Evolutionary conservation across 2,797 vertebrate genomes (phyloP), one percentile per base, ranked within the genome.

Genomic region (Pygocentrus nattereri): DNA sequence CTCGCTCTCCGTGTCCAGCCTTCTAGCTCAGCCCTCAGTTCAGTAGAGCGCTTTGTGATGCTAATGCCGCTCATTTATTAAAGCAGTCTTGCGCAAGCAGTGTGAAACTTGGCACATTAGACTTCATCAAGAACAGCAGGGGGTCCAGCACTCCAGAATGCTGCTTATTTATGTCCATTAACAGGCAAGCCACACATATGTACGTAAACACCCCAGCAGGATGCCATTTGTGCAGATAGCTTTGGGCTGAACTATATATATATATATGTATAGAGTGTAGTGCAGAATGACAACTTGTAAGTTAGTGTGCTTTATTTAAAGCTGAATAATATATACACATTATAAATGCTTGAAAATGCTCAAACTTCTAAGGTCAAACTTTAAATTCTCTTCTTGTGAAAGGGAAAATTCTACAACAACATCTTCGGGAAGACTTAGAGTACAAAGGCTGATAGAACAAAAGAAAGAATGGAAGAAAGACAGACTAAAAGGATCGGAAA

Each of bases 31-130:
- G 88, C 87, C 77, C 86, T 90, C 79, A 84, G 88, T 90, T 86
- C 89, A 85, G 72, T 84, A 88, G 86, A 77, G 25, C 23, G 85
- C 85, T 92, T 95, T 95, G 93, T 95, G 86, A 95, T 95, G 95
- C 91, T 93, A 95, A 95, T 94, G 15, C 2, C 0, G 85, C 76
- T 86, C 85, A 91, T 93, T 91, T 86, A 90, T 87, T 88, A 91
- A 91, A 91, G 91, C 87, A 87, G 76, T 87, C 88, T 93, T 93
- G 90, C 91, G 92, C 91, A 94, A 95, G 93, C 89, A 89, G 89
- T 90, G 90, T 90, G 89, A 91, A 90, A 69, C 88, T 92, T 91
- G 89, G 90, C 86, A 86, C 77, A 74, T 62, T 80, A 86, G 87
- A 90, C 89, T 93, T 92, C 86, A 93, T 88, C 84, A 90, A 87